These are phyloP conservation scores for Magallana gigas DNA, from an alignment of 1,140 invertebrate genomes.

Conservation along the genomic window DNA sequence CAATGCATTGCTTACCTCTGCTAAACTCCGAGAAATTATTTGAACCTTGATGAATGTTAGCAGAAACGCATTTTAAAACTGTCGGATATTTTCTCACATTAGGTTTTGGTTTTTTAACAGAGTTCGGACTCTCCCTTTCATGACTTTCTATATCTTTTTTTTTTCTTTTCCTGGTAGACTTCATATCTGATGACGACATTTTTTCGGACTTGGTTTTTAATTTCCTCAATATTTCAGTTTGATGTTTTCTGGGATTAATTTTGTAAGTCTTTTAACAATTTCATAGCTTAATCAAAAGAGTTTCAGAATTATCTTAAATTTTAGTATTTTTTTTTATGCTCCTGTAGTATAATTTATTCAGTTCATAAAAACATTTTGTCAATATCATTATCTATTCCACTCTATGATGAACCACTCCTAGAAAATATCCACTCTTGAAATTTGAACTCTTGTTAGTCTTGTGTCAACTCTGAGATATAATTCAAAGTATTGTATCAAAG, in stretches of 20 bases:
- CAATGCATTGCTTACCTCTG: background rate
- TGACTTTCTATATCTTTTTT: background rate
- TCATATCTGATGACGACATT: background rate
- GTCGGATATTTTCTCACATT: background rate
- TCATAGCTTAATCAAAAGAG: too few relatives aligned
- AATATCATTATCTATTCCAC: too few relatives aligned
- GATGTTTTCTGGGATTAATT: too few relatives aligned
- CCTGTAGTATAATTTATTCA: too few relatives aligned
- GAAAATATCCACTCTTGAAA: conserved; percentile 11
- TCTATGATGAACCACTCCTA: background rate
- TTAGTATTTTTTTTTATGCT: too few relatives aligned
- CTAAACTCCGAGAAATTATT: background rate
- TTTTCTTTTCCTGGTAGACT: conserved; percentile 1
- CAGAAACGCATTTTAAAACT: background rate
- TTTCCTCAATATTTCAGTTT: too few relatives aligned
- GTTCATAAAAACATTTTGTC: too few relatives aligned
- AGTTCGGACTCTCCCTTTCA: background rate
- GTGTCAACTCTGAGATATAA: background rate
- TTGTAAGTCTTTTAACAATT: too few relatives aligned
- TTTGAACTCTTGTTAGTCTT: background rate
- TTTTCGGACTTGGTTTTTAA: background rate
- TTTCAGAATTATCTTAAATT: too few relatives aligned
- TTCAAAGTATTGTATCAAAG: too few relatives aligned
- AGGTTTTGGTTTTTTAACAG: background rate
- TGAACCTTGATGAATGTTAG: background rate